Evolutionary conservation across 2,113 vertebrate genomes (phyloP).

Genomic region (Apaloderma vittatum): DNA sequence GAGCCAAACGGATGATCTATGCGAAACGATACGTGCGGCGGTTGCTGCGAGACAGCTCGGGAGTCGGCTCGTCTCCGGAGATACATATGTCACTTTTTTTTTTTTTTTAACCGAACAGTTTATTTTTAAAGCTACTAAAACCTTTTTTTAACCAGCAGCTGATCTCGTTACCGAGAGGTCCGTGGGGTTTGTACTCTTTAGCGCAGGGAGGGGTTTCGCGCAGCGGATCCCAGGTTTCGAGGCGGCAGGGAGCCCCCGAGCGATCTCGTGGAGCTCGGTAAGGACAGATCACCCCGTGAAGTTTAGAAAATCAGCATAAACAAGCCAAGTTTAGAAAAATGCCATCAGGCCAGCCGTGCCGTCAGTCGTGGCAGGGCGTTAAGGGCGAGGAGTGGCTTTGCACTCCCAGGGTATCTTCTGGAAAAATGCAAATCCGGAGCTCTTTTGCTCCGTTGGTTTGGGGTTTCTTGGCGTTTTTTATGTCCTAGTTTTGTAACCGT

Average conservation of each 20-base stretch:
- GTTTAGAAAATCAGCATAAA: not conserved
- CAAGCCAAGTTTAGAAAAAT: not conserved
- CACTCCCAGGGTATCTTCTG: not conserved
- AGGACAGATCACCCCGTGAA: not conserved
- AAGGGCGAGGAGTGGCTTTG: not conserved
- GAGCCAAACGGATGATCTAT: not conserved
- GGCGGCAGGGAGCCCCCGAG: not conserved
- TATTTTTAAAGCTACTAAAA: not conserved
- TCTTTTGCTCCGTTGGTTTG: too few species aligned
- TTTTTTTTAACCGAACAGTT: not conserved
- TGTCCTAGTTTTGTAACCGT: fast-evolving
- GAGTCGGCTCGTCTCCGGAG: not conserved
- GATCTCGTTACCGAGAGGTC: not conserved
- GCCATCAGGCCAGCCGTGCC: not conserved
- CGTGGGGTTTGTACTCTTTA: not conserved
- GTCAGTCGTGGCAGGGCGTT: not conserved
- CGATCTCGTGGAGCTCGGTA: not conserved
- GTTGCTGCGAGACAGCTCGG: not conserved
- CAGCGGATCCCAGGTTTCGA: not conserved
- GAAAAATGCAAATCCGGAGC: too few species aligned
- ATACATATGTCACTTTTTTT: not conserved
- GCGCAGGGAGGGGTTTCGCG: fast-evolving
- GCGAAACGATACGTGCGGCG: fast-evolving
- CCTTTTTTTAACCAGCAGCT: not conserved
- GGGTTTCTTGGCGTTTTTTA: not conserved